Conservation (phyloP, 2,888 invertebrate species). For the Axea sp. region DNA sequence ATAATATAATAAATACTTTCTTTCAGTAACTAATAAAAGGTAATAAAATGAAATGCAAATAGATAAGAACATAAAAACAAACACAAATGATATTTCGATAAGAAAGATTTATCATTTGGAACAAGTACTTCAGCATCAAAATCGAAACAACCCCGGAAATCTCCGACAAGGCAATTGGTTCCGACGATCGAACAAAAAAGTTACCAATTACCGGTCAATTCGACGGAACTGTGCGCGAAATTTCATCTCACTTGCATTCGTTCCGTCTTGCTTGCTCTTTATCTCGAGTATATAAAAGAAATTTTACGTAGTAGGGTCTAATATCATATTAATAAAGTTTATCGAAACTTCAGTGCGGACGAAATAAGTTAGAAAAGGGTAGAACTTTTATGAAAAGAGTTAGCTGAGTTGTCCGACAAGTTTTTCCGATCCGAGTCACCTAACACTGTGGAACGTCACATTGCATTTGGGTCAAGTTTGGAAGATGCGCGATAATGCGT, state of each 20-base stretch:
- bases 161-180: slow-evolving; percentile 44
- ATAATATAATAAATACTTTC: no score
- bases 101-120: slow-evolving; percentile 14
- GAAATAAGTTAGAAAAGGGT: slow-evolving; percentile 49
- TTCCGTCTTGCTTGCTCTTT: neutral
- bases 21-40: no score
- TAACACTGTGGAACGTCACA: slow-evolving; percentile 38
- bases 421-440: slow-evolving; percentile 54
- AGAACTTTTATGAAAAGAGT: slow-evolving; percentile 55
- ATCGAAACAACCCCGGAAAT: slow-evolving; percentile 32
- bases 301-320: slow-evolving; percentile 38
- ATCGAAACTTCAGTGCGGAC: slow-evolving; percentile 46
- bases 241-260: slow-evolving; percentile 16
- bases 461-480: slow-evolving; percentile 56
- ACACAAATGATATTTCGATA: no score
- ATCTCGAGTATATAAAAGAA: slow-evolving; percentile 39
- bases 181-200: slow-evolving; percentile 38
- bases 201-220: slow-evolving; percentile 50
- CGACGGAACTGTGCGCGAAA: slow-evolving; percentile 31
- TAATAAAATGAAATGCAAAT: no score
- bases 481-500: slow-evolving; percentile 43
- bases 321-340: slow-evolving; percentile 60
- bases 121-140: slow-evolving; percentile 13
- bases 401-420: slow-evolving; percentile 49
- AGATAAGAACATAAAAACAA: no score